Evolutionary conservation across 2,113 vertebrate species (phyloP), one percentile per base, ranked within the genome.

Genomic region (Alethe diademata): DNA sequence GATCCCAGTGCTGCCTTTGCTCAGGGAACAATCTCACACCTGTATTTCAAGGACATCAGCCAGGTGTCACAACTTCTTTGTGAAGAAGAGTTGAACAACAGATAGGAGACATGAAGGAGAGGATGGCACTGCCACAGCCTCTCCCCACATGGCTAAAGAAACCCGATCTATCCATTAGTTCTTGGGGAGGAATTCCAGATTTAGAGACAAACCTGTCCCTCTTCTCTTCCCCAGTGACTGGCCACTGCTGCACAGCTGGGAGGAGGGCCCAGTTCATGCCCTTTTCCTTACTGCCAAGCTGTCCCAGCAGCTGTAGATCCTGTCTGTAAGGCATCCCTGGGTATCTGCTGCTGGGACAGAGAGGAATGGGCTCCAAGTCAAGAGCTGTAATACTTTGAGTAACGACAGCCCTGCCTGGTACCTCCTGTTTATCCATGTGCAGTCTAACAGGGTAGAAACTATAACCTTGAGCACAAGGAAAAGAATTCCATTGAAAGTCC

Each of bases 1-100:
- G n/a, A 56, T 31, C 12, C 40, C 53, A 71, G 1, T 0, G 1
- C 48, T 2, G 10, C 42, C 54, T 36, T 16, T 26, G 71, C 64
- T 35, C n/a, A 42, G 36, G n/a, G 72, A 90, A 45, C 56, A 56
- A 23, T 9, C 67, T 65, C 43, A 47, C 17, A 28, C 28, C 1
- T 2, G 1, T 7, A 24, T 8, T 28, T 71, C 56, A 90, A 54
- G 58, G 66, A 40, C 23, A 35, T 29, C 64, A 90, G 6, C 29
- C 6, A 8, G 26, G 19, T 45, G 29, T 45, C 9, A 45, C 19
- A 45, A 20, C 47, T 20, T 47, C 57, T 53, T 25, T 60, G 17
- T 6, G 31, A 80, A 86, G 29, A 79, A 64, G 28, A 29, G 25
- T 17, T 0, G 0, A 84, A 76, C 15, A 80, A n/a, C 35, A 78